Percentiles rank a stretch among this genome's conserved stretches.
phyloP scores from a whole-genome alignment of 2,797 vertebrate genomes.

The Hozukius guyotensis region DNA sequence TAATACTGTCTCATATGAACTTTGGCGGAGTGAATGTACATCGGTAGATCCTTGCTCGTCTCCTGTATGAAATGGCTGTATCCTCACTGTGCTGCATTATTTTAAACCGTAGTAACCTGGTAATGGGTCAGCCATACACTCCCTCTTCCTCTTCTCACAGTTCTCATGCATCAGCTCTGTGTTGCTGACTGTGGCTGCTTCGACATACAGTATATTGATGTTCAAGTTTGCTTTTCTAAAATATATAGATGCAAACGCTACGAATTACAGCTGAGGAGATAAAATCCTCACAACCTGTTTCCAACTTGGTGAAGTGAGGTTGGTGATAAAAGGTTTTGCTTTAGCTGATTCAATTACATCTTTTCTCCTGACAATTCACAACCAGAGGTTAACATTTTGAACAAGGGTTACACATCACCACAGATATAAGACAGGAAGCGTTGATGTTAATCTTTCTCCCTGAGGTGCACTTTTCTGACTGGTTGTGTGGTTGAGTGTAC shows the following conservation, averaged over 20 bases:
- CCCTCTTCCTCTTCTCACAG: not conserved
- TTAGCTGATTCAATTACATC: not conserved
- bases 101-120: not conserved
- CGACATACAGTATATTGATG: not conserved
- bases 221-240: not conserved
- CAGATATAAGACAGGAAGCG: not conserved
- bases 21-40: rapidly evolving
- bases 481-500: not conserved
- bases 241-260: not conserved
- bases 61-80: not conserved
- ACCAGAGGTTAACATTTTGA: not conserved
- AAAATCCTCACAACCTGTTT: not conserved
- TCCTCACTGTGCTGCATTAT: not conserved
- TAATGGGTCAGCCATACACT: not conserved
- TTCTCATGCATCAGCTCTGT: not conserved
- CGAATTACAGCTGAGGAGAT: not conserved
- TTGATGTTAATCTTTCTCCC: not conserved
- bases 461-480: not conserved
- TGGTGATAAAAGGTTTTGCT: not conserved
- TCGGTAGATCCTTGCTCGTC: not conserved
- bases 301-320: not conserved
- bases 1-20: not conserved
- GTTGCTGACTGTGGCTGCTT: not conserved
- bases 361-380: not conserved
- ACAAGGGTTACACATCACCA: not conserved